These are phyloP conservation scores for Phyllostomus discolor DNA, from an alignment of 2,113 vertebrate genomes.

Conservation along the genomic window DNA sequence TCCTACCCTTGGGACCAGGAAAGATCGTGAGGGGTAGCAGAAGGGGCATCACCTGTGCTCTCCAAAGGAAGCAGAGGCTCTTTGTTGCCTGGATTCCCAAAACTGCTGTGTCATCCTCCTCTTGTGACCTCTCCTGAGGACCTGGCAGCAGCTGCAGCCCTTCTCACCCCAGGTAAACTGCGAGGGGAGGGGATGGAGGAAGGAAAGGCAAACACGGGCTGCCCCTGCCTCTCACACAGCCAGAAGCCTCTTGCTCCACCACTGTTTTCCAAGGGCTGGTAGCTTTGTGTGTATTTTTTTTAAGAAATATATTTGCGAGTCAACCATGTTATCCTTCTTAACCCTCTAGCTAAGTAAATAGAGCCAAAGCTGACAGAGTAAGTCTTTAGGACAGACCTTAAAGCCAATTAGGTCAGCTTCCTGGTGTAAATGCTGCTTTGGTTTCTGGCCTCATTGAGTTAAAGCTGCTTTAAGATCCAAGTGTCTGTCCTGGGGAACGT, in stretches of 20 bases:
- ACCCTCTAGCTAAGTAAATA: not conserved
- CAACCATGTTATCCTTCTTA: not conserved
- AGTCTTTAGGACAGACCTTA: not conserved
- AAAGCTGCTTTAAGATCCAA: not conserved
- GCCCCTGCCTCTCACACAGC: not conserved
- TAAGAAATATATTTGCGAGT: constrained; percentile 54
- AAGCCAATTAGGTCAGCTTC: constrained; percentile 4
- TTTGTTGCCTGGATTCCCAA: not conserved
- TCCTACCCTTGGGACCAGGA: not conserved
- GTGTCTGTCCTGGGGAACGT: not conserved
- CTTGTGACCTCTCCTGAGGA: not conserved
- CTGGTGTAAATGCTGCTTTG: constrained; percentile 24
- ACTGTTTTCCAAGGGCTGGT: not conserved
- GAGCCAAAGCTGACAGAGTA: not conserved
- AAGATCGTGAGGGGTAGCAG: not conserved
- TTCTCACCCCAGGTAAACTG: not conserved
- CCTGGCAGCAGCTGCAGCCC: not conserved
- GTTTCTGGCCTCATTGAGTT: not conserved
- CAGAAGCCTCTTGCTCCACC: not conserved
- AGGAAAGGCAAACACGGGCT: not conserved
- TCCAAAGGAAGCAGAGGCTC: not conserved
- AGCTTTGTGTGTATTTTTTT: not conserved
- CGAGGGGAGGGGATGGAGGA: rapidly evolving
- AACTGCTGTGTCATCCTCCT: not conserved
- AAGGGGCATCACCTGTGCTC: not conserved